Base-by-base conservation (phyloP, 2,888 invertebrate species). In the Tuta absoluta region DNA sequence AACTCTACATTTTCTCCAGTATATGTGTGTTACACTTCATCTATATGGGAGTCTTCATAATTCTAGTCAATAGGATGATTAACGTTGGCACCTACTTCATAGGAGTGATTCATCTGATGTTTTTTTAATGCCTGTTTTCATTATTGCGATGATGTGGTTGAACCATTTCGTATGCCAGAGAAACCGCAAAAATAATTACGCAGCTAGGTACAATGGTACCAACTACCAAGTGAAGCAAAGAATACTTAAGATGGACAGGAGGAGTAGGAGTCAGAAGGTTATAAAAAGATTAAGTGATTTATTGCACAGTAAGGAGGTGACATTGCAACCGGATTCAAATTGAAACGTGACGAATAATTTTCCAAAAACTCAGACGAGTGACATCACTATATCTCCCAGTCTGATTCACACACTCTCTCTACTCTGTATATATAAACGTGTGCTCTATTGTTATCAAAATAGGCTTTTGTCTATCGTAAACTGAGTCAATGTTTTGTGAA, bases 1-100 rank as follows among this genome's bases (percentile, higher is more conserved):
- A 51, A 38, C 51, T n/a, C 37, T 49, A 51, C 51, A 51, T 62
- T 62, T 62, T 62, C 62, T 62, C 62, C 61, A 48, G 19, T 61
- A 61, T 45, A 38, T 24, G 61, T 28, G 24, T 56, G 24, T 14
- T 56, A 12, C 12, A n/a, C 48, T 14, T 56, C 56, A n/a, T 53
- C 53, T 53, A 24, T 5, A 53, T 53, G 53, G 12, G 21, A 23
- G 23, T 21, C 51, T 51, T 51, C 23, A 51, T 51, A 1, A 41
- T 14, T 41, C 41, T 41, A 41, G 41, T 14, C 41, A 41, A 41
- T 41, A 41, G n/a, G 41, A 41, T 41, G 41, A 41, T 41, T 41
- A 41, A 41, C 41, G 41, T 41, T 8, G 5, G 45, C 12, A 45
- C 7, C n/a, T 12, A 14, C 45, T 8, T 45, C 21, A 7, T 21